These are phyloP conservation scores for Coluber constrictor DNA, from an alignment of 2,797 vertebrate genomes.

Conservation along the genomic window DNA sequence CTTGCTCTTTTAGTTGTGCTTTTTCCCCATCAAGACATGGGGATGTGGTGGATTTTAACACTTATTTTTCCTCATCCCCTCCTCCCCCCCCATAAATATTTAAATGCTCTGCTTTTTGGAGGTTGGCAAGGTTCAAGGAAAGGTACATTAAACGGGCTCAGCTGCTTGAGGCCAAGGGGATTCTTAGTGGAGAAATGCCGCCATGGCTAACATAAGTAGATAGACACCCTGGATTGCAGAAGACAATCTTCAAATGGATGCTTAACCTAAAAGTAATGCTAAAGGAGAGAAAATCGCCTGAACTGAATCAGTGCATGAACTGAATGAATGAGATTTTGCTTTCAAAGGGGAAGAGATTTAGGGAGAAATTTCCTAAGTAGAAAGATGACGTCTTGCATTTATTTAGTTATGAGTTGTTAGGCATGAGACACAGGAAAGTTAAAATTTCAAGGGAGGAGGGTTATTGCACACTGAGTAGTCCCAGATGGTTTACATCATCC, in stretches of 20 bases:
- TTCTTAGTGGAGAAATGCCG: neutral
- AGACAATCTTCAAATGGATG: neutral
- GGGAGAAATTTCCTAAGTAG: neutral
- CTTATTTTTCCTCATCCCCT: slow-evolving; percentile 52
- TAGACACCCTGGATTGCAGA: neutral
- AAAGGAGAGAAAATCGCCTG: neutral
- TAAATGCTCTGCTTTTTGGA: slow-evolving; percentile 28
- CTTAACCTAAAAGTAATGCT: neutral
- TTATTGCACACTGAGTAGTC: neutral
- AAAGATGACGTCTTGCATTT: neutral
- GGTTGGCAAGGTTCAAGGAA: slow-evolving; percentile 25
- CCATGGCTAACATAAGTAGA: neutral
- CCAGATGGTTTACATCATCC: neutral
- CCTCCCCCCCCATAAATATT: slow-evolving; percentile 56
- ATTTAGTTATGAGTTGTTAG: neutral
- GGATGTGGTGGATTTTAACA: slow-evolving; percentile 58
- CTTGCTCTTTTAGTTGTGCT: neutral
- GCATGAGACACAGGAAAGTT: neutral
- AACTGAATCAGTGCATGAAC: neutral
- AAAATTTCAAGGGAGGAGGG: neutral
- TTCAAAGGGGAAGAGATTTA: neutral
- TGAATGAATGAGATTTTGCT: neutral
- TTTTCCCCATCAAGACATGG: slow-evolving; percentile 47
- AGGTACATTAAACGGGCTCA: neutral
- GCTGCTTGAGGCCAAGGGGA: slow-evolving; percentile 15